A percentile compares a stretch with the other conserved stretches of the same genome.
phyloP scores from a whole-genome alignment of 2,797 vertebrate species.

The Mareca penelope region DNA sequence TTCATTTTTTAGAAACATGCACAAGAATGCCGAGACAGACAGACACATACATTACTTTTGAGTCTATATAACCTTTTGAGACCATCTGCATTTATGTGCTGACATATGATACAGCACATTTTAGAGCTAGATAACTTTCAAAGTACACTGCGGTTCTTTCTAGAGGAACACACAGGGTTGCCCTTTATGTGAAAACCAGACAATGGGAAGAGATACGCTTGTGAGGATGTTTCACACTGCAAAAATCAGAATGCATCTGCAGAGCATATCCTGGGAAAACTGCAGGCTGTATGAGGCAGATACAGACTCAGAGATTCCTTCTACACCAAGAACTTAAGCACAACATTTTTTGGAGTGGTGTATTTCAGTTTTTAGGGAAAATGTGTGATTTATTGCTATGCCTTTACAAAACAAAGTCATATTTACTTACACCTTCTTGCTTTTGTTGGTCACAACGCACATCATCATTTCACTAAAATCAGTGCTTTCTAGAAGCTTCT shows the following conservation, averaged over 20 bases:
- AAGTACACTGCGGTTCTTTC: not conserved
- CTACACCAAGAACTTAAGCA: not conserved
- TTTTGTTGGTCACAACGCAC: not conserved
- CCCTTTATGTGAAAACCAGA: not conserved
- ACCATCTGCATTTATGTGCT: not conserved
- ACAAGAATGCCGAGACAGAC: not conserved
- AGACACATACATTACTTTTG: not conserved
- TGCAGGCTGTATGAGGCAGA: rapidly evolving
- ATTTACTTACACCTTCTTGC: not conserved
- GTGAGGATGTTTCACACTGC: not conserved
- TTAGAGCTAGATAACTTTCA: not conserved
- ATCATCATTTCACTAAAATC: not conserved
- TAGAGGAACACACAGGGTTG: not conserved
- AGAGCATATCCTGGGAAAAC: not conserved
- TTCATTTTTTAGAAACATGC: not conserved
- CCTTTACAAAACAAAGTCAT: not conserved
- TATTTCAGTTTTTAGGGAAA: not conserved
- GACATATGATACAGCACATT: not conserved
- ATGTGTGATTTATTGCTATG: not conserved
- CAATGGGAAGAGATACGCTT: not conserved
- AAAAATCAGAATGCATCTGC: not conserved
- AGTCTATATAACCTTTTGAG: not conserved
- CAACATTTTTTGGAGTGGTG: rapidly evolving
- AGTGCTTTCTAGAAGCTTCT: not conserved
- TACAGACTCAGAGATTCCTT: not conserved